Percentiles rank a stretch among this genome's conserved stretches.
Conservation (phyloP, 2,888 invertebrate species). For the Tholera decimalis region DNA sequence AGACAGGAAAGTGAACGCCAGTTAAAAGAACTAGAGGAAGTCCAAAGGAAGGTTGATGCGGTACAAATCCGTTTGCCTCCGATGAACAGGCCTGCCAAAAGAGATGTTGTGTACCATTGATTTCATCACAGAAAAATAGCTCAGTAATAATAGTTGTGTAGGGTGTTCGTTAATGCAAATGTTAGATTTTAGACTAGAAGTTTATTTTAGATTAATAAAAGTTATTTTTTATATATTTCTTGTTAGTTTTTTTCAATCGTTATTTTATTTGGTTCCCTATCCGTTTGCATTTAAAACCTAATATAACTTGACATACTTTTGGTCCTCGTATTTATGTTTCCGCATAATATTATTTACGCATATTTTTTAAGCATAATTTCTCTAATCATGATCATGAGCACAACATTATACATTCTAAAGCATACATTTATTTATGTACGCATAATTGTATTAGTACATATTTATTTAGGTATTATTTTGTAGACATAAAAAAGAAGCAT, state of each 20-base stretch:
- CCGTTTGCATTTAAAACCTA: too few species aligned
- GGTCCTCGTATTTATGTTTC: too few species aligned
- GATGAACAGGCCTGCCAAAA: background rate
- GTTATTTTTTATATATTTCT: background rate
- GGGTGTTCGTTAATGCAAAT: slow-evolving; percentile 31
- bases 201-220: slow-evolving; percentile 41
- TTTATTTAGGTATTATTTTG: too few species aligned
- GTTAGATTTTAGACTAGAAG: slow-evolving; percentile 50
- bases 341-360: too few species aligned
- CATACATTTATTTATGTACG: too few species aligned
- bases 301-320: too few species aligned
- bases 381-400: too few species aligned
- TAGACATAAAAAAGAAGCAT: too few species aligned
- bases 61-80: slow-evolving; percentile 53
- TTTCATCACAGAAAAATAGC: background rate
- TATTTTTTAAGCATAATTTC: too few species aligned
- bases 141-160: background rate
- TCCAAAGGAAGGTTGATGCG: slow-evolving; percentile 70
- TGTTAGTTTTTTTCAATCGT: slow-evolving; percentile 3
- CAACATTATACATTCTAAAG: too few species aligned
- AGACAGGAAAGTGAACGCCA: slow-evolving; percentile 65
- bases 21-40: slow-evolving; percentile 69
- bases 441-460: too few species aligned
- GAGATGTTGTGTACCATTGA: background rate
- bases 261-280: too few species aligned